phyloP scores from a whole-genome alignment of 1,140 invertebrate species.

The Pentalonia nigronervosa region DNA sequence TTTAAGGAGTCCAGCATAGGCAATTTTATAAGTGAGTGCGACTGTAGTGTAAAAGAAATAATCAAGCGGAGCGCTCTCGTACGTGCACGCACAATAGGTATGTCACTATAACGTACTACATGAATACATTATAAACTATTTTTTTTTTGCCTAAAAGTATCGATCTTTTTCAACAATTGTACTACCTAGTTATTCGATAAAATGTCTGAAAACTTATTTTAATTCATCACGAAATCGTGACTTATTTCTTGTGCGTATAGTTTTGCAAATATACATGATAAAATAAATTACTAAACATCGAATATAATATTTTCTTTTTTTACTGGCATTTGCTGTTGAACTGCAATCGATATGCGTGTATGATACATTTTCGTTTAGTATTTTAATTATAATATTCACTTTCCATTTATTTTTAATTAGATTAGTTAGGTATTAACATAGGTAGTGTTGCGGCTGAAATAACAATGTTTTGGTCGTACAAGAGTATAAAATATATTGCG shows the following conservation, averaged over 20 bases:
- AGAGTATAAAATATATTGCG: not conserved
- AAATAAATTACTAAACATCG: not conserved
- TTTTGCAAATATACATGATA: not conserved
- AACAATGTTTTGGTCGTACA: not conserved
- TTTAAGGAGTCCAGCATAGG: not conserved
- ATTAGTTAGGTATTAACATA: not conserved
- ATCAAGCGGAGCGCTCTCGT: not conserved
- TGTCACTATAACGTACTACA: not conserved
- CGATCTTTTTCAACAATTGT: no score
- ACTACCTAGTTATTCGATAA: not conserved
- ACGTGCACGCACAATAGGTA: not conserved
- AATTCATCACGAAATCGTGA: not conserved
- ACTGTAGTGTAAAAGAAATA: not conserved
- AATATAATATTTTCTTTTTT: not conserved
- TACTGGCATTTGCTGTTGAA: no score
- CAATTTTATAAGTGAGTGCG: not conserved
- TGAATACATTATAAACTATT: not conserved
- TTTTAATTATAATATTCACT: conserved; percentile 7
- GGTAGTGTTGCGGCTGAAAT: not conserved
- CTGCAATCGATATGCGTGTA: not conserved
- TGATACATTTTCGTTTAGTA: not conserved
- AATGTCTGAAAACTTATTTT: no score
- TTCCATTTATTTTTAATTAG: conserved; percentile 5
- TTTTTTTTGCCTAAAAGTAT: no score
- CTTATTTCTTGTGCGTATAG: no score